These are phyloP conservation scores for Drosophila nasuta DNA, from an alignment of 1,140 invertebrate genomes.

Conservation along the genomic window DNA sequence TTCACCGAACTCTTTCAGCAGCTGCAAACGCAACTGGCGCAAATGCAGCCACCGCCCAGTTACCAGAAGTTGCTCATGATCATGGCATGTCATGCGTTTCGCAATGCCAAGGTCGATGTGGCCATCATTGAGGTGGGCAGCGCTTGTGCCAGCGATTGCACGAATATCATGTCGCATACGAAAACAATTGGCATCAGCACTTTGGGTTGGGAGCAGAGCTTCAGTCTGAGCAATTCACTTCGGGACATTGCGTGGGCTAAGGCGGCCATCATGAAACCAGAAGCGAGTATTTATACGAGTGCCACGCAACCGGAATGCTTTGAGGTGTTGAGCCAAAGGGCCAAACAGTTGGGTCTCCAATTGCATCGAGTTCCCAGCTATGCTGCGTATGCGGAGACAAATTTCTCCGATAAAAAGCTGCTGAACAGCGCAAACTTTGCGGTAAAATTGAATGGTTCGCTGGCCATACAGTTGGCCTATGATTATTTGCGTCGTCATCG, in stretches of 20 bases:
- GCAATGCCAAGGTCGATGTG: conserved; percentile 95
- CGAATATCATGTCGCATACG: conserved; percentile 94
- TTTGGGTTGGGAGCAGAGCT: conserved; percentile 95
- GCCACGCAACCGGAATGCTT: conserved; percentile 90
- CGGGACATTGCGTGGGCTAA: conserved; percentile 97
- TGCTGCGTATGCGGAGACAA: conserved; percentile 44
- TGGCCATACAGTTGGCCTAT: conserved; percentile 93
- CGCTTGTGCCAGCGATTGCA: conserved; percentile 96
- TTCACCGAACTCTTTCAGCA: conserved; percentile 95
- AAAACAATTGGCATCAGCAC: conserved; percentile 92
- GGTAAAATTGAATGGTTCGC: conserved; percentile 89
- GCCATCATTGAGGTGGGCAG: conserved; percentile 98
- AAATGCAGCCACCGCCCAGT: conserved; percentile 91
- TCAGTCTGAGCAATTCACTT: conserved; percentile 93
- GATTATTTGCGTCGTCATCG: conserved; percentile 87
- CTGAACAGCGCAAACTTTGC: conserved; percentile 58
- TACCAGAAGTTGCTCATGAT: conserved; percentile 98
- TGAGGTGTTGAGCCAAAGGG: conserved; percentile 88
- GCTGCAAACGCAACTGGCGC: conserved; percentile 88
- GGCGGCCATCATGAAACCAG: conserved; percentile 96
- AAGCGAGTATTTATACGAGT: conserved; percentile 89
- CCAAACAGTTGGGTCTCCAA: conserved; percentile 88
- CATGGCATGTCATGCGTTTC: conserved; percentile 95
- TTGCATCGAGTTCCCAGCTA: conserved; percentile 56
- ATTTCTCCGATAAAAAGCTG: conserved; percentile 39